A percentile compares a stretch with the other conserved stretches of the same genome.
These are phyloP conservation scores for Caenorhabditis macrosperma DNA, from an alignment of 2,888 invertebrate genomes.

Conservation along the genomic window DNA sequence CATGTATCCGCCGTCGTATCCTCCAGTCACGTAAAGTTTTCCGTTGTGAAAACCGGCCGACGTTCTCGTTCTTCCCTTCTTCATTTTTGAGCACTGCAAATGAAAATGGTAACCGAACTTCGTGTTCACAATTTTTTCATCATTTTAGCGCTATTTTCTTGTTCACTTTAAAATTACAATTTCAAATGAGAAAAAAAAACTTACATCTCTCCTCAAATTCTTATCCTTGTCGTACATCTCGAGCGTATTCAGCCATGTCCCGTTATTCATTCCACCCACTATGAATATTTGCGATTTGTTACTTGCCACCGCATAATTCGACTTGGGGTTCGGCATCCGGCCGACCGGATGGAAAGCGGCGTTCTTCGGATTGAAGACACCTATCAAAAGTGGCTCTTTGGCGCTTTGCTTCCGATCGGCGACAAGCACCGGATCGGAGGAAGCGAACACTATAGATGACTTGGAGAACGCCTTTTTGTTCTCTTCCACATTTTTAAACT, in stretches of 20 bases:
- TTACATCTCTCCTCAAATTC: constrained; percentile 51
- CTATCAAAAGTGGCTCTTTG: constrained; percentile 48
- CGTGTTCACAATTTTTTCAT: not conserved
- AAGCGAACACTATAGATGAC: constrained; percentile 3
- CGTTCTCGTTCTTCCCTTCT: constrained; percentile 47
- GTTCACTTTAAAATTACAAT: constrained; percentile 10
- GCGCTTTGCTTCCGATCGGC: constrained; percentile 58
- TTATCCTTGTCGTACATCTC: constrained; percentile 55
- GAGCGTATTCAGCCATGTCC: constrained; percentile 36
- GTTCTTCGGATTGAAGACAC: constrained; percentile 39
- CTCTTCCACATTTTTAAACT: not conserved
- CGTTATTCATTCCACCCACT: constrained; percentile 56
- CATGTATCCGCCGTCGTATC: constrained; percentile 57
- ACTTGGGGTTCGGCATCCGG: constrained; percentile 52
- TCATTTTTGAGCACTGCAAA: constrained; percentile 30
- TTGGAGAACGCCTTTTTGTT: constrained; percentile 12
- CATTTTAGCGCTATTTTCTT: too few species aligned
- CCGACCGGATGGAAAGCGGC: constrained; percentile 38
- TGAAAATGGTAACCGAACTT: too few species aligned
- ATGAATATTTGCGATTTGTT: constrained; percentile 45
- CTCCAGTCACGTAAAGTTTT: constrained; percentile 54
- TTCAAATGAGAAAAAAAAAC: constrained; percentile 1
- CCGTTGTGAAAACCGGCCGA: constrained; percentile 53
- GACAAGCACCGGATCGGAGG: constrained; percentile 27
- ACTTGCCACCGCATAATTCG: constrained; percentile 55